Percentiles rank a stretch among this genome's conserved stretches.
These are phyloP conservation scores for Rhingia campestris DNA, from an alignment of 2,888 invertebrate genomes.

Conservation along the genomic window DNA sequence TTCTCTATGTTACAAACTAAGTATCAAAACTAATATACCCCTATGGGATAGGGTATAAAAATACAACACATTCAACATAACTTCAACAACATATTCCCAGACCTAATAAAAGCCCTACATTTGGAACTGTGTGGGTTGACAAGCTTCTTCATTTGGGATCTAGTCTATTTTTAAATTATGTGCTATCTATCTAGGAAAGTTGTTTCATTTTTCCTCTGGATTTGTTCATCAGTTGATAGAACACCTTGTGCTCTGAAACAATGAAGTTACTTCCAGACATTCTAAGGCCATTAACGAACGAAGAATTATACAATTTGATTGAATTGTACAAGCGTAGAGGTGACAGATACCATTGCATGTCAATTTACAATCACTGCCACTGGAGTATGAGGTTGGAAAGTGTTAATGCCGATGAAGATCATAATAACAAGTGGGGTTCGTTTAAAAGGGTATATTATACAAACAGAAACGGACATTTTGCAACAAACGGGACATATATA, in stretches of 20 bases:
- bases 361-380: slow-evolving; percentile 79
- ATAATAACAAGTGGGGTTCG: slow-evolving; percentile 72
- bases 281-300: slow-evolving; percentile 76
- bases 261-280: slow-evolving; percentile 75
- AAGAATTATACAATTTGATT: slow-evolving; percentile 77
- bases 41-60: no score
- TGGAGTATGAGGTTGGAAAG: slow-evolving; percentile 77
- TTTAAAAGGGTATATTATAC: slow-evolving; percentile 79
- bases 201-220: no score
- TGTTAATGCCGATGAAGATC: slow-evolving; percentile 44
- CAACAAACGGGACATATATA: slow-evolving; percentile 78
- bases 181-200: no score
- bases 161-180: no score
- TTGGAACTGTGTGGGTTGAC: no score
- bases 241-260: neutral
- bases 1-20: no score
- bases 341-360: slow-evolving; percentile 78
- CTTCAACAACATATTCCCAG: no score
- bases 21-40: no score
- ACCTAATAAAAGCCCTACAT: no score
- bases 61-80: no score
- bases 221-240: neutral
- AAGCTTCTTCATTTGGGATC: no score
- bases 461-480: slow-evolving; percentile 76
- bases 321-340: slow-evolving; percentile 77